Percentiles rank a stretch among this genome's conserved stretches.
Conservation (phyloP, 2,113 vertebrate genomes). For the Picathartes gymnocephalus region DNA sequence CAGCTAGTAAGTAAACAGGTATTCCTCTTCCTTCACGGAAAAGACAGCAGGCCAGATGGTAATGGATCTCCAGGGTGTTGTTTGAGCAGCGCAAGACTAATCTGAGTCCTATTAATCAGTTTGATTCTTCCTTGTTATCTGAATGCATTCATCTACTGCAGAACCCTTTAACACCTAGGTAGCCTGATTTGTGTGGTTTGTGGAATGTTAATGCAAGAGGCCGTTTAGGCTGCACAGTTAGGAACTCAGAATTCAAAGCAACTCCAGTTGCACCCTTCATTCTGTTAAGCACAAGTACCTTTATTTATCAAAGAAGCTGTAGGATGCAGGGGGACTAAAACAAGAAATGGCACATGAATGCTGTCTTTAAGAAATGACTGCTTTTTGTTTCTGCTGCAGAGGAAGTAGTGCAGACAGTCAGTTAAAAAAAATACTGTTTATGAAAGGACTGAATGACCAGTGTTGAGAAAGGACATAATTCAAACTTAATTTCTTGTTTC, state of each 20-base stretch:
- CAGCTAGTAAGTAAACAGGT: neutral
- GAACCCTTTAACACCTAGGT: neutral
- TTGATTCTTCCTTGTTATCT: neutral
- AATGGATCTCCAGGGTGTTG: neutral
- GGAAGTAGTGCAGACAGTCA: neutral
- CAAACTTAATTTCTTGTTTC: neutral
- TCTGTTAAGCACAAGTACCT: neutral
- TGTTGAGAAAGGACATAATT: neutral
- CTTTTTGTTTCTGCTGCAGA: neutral
- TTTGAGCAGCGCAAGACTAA: neutral
- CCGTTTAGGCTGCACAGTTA: neutral
- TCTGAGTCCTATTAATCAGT: neutral
- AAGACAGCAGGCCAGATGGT: neutral
- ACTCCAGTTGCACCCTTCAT: neutral
- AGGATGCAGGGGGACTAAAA: neutral
- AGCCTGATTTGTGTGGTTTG: neutral
- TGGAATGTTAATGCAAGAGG: neutral
- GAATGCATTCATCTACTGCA: neutral
- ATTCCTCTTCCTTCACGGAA: neutral
- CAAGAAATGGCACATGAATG: neutral
- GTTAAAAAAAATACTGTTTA: neutral
- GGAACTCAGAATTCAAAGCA: neutral
- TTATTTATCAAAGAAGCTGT: neutral
- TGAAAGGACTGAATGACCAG: neutral
- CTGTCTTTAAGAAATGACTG: neutral